Evolutionary conservation across 2,888 invertebrate species (phyloP), one percentile per base, ranked within the genome.

Genomic region (Phasia obesa): DNA sequence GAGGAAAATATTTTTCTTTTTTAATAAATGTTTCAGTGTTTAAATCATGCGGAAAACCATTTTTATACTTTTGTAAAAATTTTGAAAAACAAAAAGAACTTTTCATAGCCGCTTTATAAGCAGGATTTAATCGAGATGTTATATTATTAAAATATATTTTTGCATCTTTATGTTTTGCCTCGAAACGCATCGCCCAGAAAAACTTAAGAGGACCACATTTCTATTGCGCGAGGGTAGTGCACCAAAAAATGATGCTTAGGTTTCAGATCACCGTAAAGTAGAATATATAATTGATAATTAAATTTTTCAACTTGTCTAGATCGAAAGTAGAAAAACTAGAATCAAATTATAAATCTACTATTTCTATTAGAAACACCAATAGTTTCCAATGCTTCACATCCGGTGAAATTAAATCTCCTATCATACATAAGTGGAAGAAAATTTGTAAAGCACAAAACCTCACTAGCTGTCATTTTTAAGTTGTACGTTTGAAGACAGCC

Each of bases 401-500:
- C 38, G 42, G 11, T 25, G 80, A 65, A 77, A 85, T 71, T 83
- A 83, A 82, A 81, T 85, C 83, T 25, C 84, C 85, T 71, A 85
- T 78, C 51, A 85, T 70, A 60, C 51, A 85, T 70, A 60, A 81
- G 62, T 25, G 69, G 62, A 25, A 80, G 69, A 70, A 75, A 75
- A 78, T 81, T 53, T 53, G 74, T 80, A 60, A 85, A 83, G 49
- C 51, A 75, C 62, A 53, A 76, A 67, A 79, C 60, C 74, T 85
- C 85, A 55, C 84, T 79, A 57, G 84, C 84, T 44, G 85, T 81
- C 84, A 85, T 85, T 79, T 81, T 85, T 49, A 85, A 84, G 65
- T 84, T 85, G 67, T 57, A 73, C 19, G 64, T 47, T 81, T 84
- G 75, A 57, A 81, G 81, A 79, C 81, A 70, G 49, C 25, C 38